Evolutionary conservation across 2,113 vertebrate genomes (phyloP).

Genomic region (Tylochromis polylepis): DNA sequence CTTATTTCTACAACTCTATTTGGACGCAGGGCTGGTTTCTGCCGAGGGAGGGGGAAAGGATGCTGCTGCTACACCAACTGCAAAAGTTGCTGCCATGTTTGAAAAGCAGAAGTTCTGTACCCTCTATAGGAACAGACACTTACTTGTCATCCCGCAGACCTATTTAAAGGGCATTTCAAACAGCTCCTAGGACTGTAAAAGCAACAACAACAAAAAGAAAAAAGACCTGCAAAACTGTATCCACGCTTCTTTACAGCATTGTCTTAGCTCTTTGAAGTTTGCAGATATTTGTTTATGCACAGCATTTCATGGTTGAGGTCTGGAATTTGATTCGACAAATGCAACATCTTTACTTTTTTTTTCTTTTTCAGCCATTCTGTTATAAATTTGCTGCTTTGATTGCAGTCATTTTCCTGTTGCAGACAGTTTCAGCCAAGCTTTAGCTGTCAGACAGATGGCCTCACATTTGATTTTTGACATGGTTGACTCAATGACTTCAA

Average conservation of each 20-base stretch:
- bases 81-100: not conserved
- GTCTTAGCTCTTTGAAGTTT: not conserved
- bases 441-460: not conserved
- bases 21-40: constrained; percentile 32
- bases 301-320: not conserved
- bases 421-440: not conserved
- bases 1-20: constrained; percentile 64
- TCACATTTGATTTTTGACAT: not conserved
- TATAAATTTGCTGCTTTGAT: not conserved
- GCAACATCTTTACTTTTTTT: not conserved
- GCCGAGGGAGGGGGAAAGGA: not conserved
- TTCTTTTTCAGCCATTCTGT: not conserved
- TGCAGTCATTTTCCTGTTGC: not conserved
- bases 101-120: not conserved
- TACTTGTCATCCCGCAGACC: not conserved
- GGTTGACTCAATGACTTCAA: not conserved
- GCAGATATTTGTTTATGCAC: not conserved
- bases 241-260: not conserved
- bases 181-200: not conserved
- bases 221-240: not conserved
- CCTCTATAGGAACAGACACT: not conserved
- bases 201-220: fast-evolving
- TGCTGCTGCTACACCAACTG: not conserved
- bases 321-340: not conserved
- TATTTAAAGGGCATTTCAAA: not conserved